A percentile compares a stretch with the other conserved stretches of the same genome.
phyloP scores from a whole-genome alignment of 2,797 vertebrate species.

The Gila robusta region DNA sequence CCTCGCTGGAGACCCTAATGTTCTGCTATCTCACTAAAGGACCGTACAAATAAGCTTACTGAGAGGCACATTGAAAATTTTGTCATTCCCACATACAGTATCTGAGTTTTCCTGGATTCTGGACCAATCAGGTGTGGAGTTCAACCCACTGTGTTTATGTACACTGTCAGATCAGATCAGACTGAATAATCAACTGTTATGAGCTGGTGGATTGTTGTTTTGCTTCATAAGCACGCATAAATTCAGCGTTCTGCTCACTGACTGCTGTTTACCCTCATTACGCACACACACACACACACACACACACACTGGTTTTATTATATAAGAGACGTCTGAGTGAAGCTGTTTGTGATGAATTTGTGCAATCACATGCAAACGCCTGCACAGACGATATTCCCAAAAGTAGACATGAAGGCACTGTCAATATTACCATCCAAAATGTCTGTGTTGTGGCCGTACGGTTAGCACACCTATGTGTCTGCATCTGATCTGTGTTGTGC shows the following conservation, averaged over 20 bases:
- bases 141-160: neutral
- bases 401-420: neutral
- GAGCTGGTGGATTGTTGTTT: constrained; percentile 39
- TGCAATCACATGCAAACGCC: neutral
- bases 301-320: constrained; percentile 12
- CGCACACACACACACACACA: constrained; percentile 3
- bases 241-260: constrained; percentile 9
- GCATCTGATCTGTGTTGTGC: neutral
- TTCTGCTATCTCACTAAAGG: neutral
- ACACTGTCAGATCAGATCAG: constrained; percentile 19
- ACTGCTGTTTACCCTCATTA: constrained; percentile 19
- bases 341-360: constrained; percentile 16
- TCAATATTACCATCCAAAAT: neutral
- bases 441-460: neutral
- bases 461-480: neutral
- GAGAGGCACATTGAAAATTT: neutral
- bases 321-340: neutral
- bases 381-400: neutral
- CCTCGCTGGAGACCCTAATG: neutral
- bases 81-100: neutral
- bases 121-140: neutral
- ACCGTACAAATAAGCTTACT: neutral
- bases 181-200: constrained; percentile 36
- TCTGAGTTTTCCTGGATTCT: constrained; percentile 6
- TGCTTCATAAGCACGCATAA: constrained; percentile 29